These are phyloP conservation scores for Eupithecia subumbrata DNA, from an alignment of 2,888 invertebrate species.

Conservation along the genomic window DNA sequence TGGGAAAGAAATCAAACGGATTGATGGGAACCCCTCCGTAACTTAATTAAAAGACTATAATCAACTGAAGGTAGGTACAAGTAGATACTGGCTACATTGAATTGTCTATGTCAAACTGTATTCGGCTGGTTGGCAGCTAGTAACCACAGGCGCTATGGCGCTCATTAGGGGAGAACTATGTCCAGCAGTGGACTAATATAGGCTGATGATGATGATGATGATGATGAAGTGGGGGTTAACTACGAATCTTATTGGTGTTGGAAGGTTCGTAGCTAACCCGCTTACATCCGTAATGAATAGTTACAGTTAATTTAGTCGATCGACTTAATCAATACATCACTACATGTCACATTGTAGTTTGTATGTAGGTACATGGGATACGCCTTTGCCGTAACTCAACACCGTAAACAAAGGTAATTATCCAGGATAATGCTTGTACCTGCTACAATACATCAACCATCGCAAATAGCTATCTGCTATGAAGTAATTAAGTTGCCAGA, in stretches of 20 bases:
- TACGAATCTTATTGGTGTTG: no score
- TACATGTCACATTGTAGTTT: background rate
- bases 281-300: no score
- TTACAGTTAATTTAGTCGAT: background rate
- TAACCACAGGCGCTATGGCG: no score
- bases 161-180: no score
- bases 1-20: slow-evolving; percentile 66
- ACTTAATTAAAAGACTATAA: slow-evolving; percentile 81
- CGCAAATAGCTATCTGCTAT: background rate
- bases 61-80: slow-evolving; percentile 56
- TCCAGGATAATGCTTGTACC: slow-evolving; percentile 1
- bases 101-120: slow-evolving; percentile 61
- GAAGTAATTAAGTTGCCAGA: slow-evolving; percentile 28
- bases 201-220: no score
- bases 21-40: slow-evolving; percentile 60
- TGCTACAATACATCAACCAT: slow-evolving; percentile 16
- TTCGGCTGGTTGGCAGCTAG: slow-evolving; percentile 24
- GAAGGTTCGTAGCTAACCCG: no score
- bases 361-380: background rate
- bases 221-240: no score
- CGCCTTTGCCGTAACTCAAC: background rate
- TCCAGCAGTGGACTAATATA: no score
- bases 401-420: slow-evolving; percentile 24
- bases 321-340: background rate
- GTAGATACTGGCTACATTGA: slow-evolving; percentile 69